phyloP scores from a whole-genome alignment of 2,888 invertebrate species.

The Himalopsyche anomala region DNA sequence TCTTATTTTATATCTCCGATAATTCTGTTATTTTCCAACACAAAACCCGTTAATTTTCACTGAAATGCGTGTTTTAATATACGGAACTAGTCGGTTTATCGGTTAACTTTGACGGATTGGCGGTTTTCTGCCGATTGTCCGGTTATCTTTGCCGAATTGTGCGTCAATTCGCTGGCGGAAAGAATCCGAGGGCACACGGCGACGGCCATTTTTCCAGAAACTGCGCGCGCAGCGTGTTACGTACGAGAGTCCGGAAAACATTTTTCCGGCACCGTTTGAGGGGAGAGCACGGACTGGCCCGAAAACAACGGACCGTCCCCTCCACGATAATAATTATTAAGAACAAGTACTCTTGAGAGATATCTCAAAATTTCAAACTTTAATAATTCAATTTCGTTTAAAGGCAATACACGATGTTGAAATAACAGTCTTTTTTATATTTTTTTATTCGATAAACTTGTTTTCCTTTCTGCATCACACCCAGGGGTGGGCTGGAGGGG shows the following conservation, averaged over 20 bases:
- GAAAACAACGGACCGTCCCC: background rate
- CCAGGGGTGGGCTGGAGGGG: too few relatives aligned
- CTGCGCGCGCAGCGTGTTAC: constrained; percentile 37
- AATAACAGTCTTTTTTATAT: too few relatives aligned
- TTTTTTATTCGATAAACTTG: too few relatives aligned
- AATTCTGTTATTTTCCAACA: background rate
- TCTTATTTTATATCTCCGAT: background rate
- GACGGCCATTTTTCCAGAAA: constrained; percentile 9
- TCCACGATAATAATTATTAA: too few relatives aligned
- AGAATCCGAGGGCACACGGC: background rate
- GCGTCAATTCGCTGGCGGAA: background rate
- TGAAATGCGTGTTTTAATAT: background rate
- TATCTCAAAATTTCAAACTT: too few relatives aligned
- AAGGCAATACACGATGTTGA: too few relatives aligned
- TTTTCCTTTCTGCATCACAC: too few relatives aligned
- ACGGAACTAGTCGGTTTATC: background rate
- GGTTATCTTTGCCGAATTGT: background rate
- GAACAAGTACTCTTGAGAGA: too few relatives aligned
- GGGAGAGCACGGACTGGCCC: background rate
- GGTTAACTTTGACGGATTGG: background rate
- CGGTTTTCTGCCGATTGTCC: background rate
- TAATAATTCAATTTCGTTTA: too few relatives aligned
- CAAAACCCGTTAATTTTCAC: constrained; percentile 2
- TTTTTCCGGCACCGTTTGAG: background rate
- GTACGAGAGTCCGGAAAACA: background rate